Evolutionary conservation across 2,113 vertebrate genomes (phyloP).

Genomic region (Cardinalis cardinalis): DNA sequence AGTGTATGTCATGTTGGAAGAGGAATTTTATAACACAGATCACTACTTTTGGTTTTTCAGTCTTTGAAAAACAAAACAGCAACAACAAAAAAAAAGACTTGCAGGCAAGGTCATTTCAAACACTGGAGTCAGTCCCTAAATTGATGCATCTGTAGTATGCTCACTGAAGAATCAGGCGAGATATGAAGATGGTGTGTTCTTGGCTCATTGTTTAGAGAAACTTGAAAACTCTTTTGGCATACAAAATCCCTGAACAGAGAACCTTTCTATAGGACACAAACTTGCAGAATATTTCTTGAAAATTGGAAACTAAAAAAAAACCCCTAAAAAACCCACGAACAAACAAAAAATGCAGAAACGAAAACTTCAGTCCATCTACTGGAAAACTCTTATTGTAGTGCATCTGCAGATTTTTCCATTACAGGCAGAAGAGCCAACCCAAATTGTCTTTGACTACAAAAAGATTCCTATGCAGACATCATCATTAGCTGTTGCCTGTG

Average conservation of each 20-base stretch:
- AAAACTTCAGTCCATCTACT: not conserved
- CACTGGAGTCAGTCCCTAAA: not conserved
- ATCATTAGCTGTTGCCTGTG: not conserved
- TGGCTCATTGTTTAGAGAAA: not conserved
- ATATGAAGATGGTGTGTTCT: not conserved
- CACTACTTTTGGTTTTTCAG: not conserved
- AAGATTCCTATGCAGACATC: not conserved
- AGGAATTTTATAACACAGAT: slow-evolving; percentile 24
- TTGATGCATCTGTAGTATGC: not conserved
- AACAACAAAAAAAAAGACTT: not conserved
- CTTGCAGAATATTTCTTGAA: not conserved
- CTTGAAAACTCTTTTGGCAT: not conserved
- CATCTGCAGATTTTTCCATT: not conserved
- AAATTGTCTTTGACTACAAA: not conserved
- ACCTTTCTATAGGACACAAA: not conserved
- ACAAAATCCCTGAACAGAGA: not conserved
- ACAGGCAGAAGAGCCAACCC: not conserved
- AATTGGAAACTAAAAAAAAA: not conserved
- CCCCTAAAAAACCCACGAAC: not conserved
- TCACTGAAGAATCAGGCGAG: not conserved
- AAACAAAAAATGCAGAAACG: not conserved
- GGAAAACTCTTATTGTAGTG: not conserved
- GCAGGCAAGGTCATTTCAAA: not conserved
- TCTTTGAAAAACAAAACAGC: not conserved
- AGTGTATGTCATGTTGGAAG: not conserved